Conservation (phyloP, 1,140 invertebrate genomes). For the Hyposmocoma kahamanoa region DNA sequence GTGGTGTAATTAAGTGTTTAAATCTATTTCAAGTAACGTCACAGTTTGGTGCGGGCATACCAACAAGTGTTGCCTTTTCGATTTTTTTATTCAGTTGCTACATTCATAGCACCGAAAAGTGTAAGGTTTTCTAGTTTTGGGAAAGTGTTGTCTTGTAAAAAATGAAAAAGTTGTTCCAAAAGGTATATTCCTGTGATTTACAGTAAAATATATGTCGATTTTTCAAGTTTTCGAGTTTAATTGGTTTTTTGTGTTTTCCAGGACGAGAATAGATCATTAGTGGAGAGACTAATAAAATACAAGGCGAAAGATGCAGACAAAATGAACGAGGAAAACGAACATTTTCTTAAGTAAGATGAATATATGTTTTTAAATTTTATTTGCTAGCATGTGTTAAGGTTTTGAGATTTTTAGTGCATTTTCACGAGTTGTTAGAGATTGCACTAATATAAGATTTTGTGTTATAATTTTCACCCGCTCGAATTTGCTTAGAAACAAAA, state of each 20-base stretch:
- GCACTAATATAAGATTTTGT: neutral
- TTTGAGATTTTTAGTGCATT: neutral
- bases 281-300: constrained; percentile 91
- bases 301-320: constrained; percentile 96
- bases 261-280: constrained; percentile 91
- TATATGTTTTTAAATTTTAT: constrained; percentile 15
- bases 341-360: constrained; percentile 86
- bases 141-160: no score
- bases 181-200: constrained; percentile 15
- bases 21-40: no score
- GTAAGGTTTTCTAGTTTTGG: no score
- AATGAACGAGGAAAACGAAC: constrained; percentile 96
- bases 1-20: no score
- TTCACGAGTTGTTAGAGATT: neutral
- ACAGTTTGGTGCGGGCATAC: no score
- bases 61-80: no score
- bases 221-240: constrained; percentile 9
- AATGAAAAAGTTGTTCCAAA: constrained; percentile 22
- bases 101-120: no score
- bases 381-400: constrained; percentile 12
- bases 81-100: no score
- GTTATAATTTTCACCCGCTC: neutral
- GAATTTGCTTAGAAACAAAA: neutral
- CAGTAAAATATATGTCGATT: neutral
- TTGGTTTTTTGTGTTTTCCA: constrained; percentile 73